Conservation (phyloP, 2,888 invertebrate species). For the Agrochola litura region DNA sequence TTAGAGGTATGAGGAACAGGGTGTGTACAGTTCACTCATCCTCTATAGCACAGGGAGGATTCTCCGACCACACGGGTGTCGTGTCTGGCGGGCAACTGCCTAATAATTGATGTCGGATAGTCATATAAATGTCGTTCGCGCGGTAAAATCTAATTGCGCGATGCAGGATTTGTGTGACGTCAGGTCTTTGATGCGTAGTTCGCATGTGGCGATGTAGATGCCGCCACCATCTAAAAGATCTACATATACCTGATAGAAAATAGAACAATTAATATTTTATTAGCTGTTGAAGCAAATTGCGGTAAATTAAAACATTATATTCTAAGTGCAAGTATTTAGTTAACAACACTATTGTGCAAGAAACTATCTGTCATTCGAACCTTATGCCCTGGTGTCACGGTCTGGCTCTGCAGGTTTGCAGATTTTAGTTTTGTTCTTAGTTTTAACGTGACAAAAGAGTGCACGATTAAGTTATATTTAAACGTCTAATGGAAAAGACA, state of each 20-base stretch:
- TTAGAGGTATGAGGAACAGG: too few relatives aligned
- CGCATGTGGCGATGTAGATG: too few relatives aligned
- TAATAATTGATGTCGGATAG: too few relatives aligned
- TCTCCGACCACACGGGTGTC: too few relatives aligned
- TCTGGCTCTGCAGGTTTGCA: not conserved
- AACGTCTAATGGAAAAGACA: not conserved
- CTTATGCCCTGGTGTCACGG: slow-evolving; percentile 34
- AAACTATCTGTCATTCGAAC: not conserved
- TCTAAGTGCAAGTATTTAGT: slow-evolving; percentile 4
- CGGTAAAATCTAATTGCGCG: too few relatives aligned
- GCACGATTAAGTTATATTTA: not conserved
- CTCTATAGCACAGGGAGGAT: too few relatives aligned
- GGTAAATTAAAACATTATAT: slow-evolving; percentile 1
- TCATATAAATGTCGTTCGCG: too few relatives aligned
- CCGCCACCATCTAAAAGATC: too few relatives aligned
- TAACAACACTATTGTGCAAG: slow-evolving; percentile 43
- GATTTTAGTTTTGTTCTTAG: not conserved
- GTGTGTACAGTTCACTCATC: too few relatives aligned
- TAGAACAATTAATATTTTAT: not conserved
- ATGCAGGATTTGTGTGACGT: too few relatives aligned
- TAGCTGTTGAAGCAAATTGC: not conserved
- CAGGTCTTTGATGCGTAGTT: too few relatives aligned
- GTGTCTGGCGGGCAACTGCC: too few relatives aligned
- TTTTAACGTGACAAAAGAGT: not conserved
- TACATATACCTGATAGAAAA: not conserved